Percentiles rank a stretch among this genome's conserved stretches.
phyloP scores from a whole-genome alignment of 2,888 invertebrate genomes.

The Caenorhabditis angaria region DNA sequence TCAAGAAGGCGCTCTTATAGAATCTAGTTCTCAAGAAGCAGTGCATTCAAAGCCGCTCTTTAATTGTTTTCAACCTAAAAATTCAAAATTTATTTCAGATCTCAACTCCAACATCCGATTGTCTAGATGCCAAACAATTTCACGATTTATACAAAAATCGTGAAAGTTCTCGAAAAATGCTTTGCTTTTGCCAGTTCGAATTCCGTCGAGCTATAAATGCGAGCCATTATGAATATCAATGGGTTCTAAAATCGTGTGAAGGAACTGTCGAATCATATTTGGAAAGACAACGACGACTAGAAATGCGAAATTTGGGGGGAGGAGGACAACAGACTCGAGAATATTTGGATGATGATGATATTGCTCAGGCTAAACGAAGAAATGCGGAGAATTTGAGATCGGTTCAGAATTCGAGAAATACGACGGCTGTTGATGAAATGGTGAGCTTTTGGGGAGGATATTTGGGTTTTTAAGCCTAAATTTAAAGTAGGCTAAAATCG shows the following conservation, averaged over 20 bases:
- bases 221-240: neutral
- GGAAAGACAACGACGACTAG: neutral
- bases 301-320: neutral
- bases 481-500: no score
- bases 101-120: neutral
- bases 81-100: no score
- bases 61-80: no score
- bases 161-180: neutral
- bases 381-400: neutral
- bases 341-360: neutral
- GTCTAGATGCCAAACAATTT: neutral
- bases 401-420: neutral
- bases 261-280: neutral
- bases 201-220: neutral
- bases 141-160: neutral
- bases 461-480: no score
- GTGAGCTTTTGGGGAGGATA: no score
- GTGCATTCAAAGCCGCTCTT: no score
- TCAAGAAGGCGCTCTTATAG: no score
- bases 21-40: no score
- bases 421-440: no score
- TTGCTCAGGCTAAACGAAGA: neutral
- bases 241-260: neutral
- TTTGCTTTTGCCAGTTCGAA: neutral
- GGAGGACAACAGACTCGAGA: no score